phyloP scores from a whole-genome alignment of 1,140 invertebrate genomes.

The Heliconius hewitsoni region DNA sequence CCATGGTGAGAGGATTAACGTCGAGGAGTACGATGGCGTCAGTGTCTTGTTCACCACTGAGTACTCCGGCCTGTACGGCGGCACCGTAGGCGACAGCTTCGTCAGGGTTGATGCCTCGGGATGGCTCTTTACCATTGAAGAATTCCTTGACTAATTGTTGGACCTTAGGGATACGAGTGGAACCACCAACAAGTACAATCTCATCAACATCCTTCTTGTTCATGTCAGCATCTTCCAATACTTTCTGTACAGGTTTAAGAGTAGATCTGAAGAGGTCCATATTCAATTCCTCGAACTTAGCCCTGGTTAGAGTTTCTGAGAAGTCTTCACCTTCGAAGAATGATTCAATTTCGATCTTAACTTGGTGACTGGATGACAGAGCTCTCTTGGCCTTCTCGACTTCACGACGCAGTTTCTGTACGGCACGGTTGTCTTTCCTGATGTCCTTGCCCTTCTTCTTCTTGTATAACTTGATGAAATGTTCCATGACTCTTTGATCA shows the following conservation, averaged over 20 bases:
- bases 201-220: constrained; percentile 99
- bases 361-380: constrained; percentile 96
- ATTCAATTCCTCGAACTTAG: constrained; percentile 99
- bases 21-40: constrained; percentile 98
- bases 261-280: constrained; percentile 99
- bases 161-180: constrained; percentile 99
- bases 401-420: constrained; percentile 97
- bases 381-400: constrained; percentile 99
- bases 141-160: constrained; percentile 99
- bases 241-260: constrained; percentile 98
- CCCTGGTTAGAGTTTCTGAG: constrained; percentile 98
- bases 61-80: constrained; percentile 97
- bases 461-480: constrained; percentile 99
- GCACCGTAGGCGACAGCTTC: constrained; percentile 99
- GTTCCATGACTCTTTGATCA: constrained; percentile 98
- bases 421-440: constrained; percentile 95
- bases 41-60: constrained; percentile 94
- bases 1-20: constrained; percentile 98
- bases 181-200: constrained; percentile 99
- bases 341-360: constrained; percentile 99
- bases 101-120: constrained; percentile 98
- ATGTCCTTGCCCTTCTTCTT: constrained; percentile 99
- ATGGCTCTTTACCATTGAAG: constrained; percentile 99
- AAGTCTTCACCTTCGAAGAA: constrained; percentile 99
- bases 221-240: constrained; percentile 98